A percentile compares a stretch with the other conserved stretches of the same genome.
These are phyloP conservation scores for Mesembrinibis cayennensis DNA, from an alignment of 2,113 vertebrate genomes.

Conservation along the genomic window DNA sequence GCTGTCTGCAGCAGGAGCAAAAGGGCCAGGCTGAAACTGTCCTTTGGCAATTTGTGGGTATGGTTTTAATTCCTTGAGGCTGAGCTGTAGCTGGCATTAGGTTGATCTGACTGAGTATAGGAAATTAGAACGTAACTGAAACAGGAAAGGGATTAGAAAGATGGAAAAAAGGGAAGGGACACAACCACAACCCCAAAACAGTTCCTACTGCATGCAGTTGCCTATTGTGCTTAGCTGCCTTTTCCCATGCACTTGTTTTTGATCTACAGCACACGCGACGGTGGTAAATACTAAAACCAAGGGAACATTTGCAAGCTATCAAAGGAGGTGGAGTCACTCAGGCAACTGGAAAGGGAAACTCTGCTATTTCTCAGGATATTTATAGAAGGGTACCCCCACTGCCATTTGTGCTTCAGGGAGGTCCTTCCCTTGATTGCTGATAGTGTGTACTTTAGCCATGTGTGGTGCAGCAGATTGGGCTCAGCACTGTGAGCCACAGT, in stretches of 20 bases:
- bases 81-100: neutral
- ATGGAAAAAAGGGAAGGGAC: conserved; percentile 13
- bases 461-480: conserved; percentile 67
- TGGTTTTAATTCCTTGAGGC: neutral
- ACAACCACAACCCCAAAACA: neutral
- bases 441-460: conserved; percentile 76
- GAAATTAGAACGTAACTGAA: neutral
- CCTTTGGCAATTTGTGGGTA: neutral
- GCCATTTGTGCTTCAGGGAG: conserved; percentile 75
- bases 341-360: conserved; percentile 64
- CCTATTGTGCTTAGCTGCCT: conserved; percentile 27
- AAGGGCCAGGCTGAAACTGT: neutral
- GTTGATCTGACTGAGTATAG: neutral
- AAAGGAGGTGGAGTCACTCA: conserved; percentile 62
- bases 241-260: conserved; percentile 30
- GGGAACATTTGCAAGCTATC: conserved; percentile 70
- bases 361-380: conserved; percentile 70
- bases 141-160: neutral
- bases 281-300: conserved; percentile 49
- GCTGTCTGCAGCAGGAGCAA: neutral
- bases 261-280: conserved; percentile 1
- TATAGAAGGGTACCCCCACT: conserved; percentile 75
- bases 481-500: conserved; percentile 12
- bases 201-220: conserved; percentile 28
- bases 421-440: conserved; percentile 73